These are phyloP conservation scores for Scleropages formosus DNA, from an alignment of 2,797 vertebrate genomes.

Conservation along the genomic window DNA sequence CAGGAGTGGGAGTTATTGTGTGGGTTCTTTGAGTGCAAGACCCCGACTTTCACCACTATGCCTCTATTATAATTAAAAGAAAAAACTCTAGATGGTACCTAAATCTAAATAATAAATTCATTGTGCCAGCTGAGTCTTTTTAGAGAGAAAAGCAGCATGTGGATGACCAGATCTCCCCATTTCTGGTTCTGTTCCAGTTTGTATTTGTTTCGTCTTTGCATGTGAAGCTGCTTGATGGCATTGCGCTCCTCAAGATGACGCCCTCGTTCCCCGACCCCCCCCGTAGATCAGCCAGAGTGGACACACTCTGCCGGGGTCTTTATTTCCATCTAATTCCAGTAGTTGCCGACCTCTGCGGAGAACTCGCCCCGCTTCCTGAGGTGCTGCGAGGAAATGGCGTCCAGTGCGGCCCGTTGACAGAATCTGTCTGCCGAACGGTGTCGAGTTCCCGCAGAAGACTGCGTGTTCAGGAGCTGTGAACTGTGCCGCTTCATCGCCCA, in stretches of 20 bases:
- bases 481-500: conserved; percentile 37
- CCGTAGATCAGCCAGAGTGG: conserved; percentile 33
- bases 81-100: too few relatives aligned
- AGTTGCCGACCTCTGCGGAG: conserved; percentile 51
- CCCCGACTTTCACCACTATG: too few relatives aligned
- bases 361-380: conserved; percentile 61
- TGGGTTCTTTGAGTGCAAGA: too few relatives aligned
- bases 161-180: too few relatives aligned
- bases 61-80: too few relatives aligned
- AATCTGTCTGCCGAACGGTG: conserved; percentile 62
- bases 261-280: conserved; percentile 45
- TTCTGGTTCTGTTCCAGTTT: too few relatives aligned
- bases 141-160: too few relatives aligned
- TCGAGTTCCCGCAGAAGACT: conserved; percentile 47
- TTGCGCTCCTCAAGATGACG: conserved; percentile 57
- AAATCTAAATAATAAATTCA: too few relatives aligned
- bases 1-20: too few relatives aligned
- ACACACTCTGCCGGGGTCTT: conserved; percentile 29
- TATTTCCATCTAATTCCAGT: conserved; percentile 54
- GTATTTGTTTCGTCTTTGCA: too few relatives aligned
- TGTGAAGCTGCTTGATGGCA: too few relatives aligned
- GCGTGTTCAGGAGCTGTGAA: conserved; percentile 52
- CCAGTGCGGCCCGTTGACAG: conserved; percentile 58
- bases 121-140: too few relatives aligned
- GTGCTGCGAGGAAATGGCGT: conserved; percentile 62